Percentiles rank a stretch among this genome's conserved stretches.
These are phyloP conservation scores for Drosophila vallismaia DNA, from an alignment of 2,888 invertebrate species.

Conservation along the genomic window DNA sequence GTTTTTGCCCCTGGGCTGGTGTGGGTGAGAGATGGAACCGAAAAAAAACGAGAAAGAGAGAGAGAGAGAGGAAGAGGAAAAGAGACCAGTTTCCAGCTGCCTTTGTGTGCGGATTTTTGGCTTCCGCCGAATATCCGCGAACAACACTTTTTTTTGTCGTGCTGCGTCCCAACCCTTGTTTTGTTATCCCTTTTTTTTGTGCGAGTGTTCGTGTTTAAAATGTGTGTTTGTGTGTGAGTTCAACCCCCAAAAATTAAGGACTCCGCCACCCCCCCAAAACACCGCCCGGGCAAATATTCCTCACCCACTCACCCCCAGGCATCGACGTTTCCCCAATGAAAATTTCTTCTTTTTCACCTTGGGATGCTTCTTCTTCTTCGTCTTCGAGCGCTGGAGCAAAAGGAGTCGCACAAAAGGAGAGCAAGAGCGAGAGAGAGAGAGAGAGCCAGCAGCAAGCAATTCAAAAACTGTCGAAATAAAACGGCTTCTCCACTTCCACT, in stretches of 20 bases:
- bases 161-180: slow-evolving; percentile 40
- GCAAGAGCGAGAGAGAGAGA: slow-evolving; percentile 27
- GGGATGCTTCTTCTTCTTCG: slow-evolving; percentile 32
- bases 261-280: slow-evolving; percentile 11
- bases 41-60: slow-evolving; percentile 15
- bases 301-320: slow-evolving; percentile 19
- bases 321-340: slow-evolving; percentile 40
- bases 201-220: slow-evolving; percentile 21
- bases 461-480: slow-evolving; percentile 78
- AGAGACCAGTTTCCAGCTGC: slow-evolving; percentile 40
- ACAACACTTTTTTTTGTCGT: slow-evolving; percentile 5
- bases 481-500: slow-evolving; percentile 67
- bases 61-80: slow-evolving; percentile 13
- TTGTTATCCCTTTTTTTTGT: slow-evolving; percentile 42
- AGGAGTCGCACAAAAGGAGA: slow-evolving; percentile 61
- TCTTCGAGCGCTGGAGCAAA: slow-evolving; percentile 20
- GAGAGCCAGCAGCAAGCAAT: slow-evolving; percentile 41
- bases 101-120: slow-evolving; percentile 35
- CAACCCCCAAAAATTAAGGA: slow-evolving; percentile 42
- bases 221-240: slow-evolving; percentile 31
- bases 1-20: slow-evolving; percentile 14
- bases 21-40: slow-evolving; percentile 37
- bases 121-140: slow-evolving; percentile 7
- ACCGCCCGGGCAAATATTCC: slow-evolving; percentile 26
- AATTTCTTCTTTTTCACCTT: slow-evolving; percentile 38